Evolutionary conservation across 1,140 invertebrate genomes (phyloP).

Genomic region (Formica exsecta): DNA sequence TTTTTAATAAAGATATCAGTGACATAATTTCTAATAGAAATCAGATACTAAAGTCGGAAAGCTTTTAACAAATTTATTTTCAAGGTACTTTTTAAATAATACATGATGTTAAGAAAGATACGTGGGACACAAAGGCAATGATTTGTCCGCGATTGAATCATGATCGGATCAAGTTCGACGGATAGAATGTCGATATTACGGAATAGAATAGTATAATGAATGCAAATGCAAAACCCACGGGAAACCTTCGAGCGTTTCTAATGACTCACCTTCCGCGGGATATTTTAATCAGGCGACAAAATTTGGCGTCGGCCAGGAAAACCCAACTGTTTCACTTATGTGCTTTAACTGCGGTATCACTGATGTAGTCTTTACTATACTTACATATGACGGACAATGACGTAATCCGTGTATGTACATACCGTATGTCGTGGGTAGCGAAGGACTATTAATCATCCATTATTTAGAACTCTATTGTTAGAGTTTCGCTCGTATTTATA

Average conservation of each 20-base stretch:
- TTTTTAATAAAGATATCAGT: not conserved
- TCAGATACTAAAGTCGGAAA: not conserved
- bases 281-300: not conserved
- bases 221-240: constrained; percentile 1
- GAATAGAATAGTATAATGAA: constrained; percentile 1
- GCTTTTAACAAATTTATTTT: not conserved
- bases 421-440: not conserved
- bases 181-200: not conserved
- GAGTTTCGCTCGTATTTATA: not conserved
- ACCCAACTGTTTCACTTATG: constrained; percentile 42
- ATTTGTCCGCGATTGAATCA: not conserved
- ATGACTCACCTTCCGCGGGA: constrained; percentile 28
- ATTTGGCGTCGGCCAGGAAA: constrained; percentile 40
- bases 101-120: not conserved
- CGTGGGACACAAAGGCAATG: not conserved
- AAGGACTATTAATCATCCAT: constrained; percentile 24
- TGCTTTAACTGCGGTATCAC: constrained; percentile 36
- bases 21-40: not conserved
- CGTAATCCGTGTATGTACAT: constrained; percentile 16
- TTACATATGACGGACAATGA: constrained; percentile 7
- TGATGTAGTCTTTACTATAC: not conserved
- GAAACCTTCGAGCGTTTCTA: not conserved
- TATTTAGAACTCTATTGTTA: constrained; percentile 21
- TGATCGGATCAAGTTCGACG: not conserved
- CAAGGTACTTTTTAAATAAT: not conserved